A percentile compares a stretch with the other conserved stretches of the same genome.
These are phyloP conservation scores for Andrena trimmerana DNA, from an alignment of 2,888 invertebrate species.

Conservation along the genomic window DNA sequence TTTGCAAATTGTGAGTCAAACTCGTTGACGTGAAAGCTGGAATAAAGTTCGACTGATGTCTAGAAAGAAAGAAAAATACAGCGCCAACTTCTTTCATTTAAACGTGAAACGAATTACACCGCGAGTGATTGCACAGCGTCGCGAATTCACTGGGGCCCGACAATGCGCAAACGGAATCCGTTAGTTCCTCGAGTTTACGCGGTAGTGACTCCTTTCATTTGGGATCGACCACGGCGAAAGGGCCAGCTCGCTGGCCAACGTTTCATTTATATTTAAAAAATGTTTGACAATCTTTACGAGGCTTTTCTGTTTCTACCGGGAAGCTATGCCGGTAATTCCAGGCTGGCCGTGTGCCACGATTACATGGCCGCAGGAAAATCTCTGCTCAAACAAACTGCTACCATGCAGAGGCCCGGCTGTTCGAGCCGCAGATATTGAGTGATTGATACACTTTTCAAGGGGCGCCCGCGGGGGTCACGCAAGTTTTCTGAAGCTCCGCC, in stretches of 20 bases:
- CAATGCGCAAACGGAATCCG: constrained; percentile 21
- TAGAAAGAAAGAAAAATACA: neutral
- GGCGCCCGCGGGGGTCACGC: constrained; percentile 74
- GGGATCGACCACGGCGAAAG: neutral
- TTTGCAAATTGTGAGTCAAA: neutral
- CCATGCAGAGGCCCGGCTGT: constrained; percentile 58
- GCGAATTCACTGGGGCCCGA: neutral
- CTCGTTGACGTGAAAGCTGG: neutral
- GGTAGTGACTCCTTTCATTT: neutral
- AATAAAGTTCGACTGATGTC: neutral
- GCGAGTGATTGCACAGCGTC: neutral
- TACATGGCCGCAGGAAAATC: constrained; percentile 68
- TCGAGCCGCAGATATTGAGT: constrained; percentile 75
- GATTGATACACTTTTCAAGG: constrained; percentile 81
- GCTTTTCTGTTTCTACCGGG: neutral
- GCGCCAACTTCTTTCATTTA: neutral
- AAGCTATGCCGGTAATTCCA: constrained; percentile 35
- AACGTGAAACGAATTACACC: neutral
- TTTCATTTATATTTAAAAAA: constrained; percentile 36
- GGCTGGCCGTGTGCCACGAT: constrained; percentile 80
- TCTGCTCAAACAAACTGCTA: constrained; percentile 75
- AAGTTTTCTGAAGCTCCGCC: constrained; percentile 81
- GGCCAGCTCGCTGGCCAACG: neutral
- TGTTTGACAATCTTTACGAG: constrained; percentile 36
- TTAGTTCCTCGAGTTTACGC: constrained; percentile 1